A percentile compares a stretch with the other conserved stretches of the same genome.
These are phyloP conservation scores for Barnardius zonarius DNA, from an alignment of 2,113 vertebrate species.

Conservation along the genomic window DNA sequence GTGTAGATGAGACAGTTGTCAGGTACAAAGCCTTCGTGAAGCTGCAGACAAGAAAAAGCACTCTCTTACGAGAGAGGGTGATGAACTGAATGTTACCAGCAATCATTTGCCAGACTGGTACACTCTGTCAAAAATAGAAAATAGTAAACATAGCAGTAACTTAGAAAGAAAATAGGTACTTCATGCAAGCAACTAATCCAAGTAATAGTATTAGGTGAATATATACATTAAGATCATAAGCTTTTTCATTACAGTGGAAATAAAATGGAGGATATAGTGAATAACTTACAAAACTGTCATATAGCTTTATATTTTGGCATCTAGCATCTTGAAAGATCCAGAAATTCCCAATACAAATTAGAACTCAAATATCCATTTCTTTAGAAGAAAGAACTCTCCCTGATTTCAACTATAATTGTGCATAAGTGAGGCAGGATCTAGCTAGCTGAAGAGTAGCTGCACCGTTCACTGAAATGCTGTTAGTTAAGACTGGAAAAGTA, in stretches of 20 bases:
- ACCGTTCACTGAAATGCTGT: not conserved
- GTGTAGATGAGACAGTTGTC: not conserved
- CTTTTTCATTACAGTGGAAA: not conserved
- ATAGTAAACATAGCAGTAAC: not conserved
- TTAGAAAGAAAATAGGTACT: not conserved
- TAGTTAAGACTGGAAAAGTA: not conserved
- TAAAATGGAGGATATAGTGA: not conserved
- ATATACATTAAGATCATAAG: not conserved
- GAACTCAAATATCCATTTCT: not conserved
- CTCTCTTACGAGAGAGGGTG: not conserved
- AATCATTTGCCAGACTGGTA: not conserved
- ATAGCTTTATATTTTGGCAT: not conserved
- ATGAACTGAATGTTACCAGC: not conserved
- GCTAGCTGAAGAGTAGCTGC: not conserved
- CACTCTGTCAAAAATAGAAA: not conserved
- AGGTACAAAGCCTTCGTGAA: not conserved
- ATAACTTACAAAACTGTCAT: not conserved
- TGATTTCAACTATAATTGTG: not conserved
- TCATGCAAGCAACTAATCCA: not conserved
- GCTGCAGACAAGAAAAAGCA: not conserved
- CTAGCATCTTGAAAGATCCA: not conserved
- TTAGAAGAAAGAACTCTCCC: not conserved
- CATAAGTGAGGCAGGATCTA: slow-evolving; percentile 5
- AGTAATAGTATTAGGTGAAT: not conserved
- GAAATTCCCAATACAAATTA: not conserved